Evolutionary conservation across 2,888 invertebrate species (phyloP).

Genomic region (Camptogramma bilineatum): DNA sequence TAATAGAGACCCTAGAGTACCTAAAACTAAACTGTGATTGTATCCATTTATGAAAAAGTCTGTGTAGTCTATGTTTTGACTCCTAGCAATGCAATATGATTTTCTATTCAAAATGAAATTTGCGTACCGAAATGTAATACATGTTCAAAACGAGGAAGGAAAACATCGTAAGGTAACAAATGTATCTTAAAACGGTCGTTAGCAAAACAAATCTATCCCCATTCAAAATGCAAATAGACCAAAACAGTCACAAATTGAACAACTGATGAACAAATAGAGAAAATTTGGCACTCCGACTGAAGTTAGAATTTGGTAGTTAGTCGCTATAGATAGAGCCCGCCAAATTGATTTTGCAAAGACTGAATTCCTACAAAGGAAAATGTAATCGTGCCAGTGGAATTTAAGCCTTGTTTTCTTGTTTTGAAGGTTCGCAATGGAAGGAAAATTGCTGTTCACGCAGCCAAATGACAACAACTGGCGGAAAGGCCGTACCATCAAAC

Average conservation of each 20-base stretch:
- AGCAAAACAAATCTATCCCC: neutral
- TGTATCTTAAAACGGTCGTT: neutral
- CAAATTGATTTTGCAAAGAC: conserved; percentile 36
- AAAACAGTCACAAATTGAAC: conserved; percentile 24
- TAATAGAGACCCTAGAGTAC: too few relatives aligned
- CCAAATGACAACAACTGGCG: conserved; percentile 97
- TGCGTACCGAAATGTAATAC: too few relatives aligned
- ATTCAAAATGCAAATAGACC: conserved; percentile 11
- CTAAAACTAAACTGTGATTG: too few relatives aligned
- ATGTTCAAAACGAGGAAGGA: too few relatives aligned
- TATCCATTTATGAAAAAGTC: too few relatives aligned
- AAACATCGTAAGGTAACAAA: neutral
- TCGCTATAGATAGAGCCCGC: conserved; percentile 22
- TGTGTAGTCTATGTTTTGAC: too few relatives aligned
- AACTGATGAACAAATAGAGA: conserved; percentile 39
- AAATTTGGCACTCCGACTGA: conserved; percentile 33
- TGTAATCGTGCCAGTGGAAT: conserved; percentile 36
- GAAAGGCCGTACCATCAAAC: conserved; percentile 94
- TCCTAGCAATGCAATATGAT: too few relatives aligned
- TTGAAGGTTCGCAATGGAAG: conserved; percentile 93
- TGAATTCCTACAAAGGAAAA: conserved; percentile 32
- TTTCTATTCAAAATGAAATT: too few relatives aligned
- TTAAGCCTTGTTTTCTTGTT: conserved; percentile 44
- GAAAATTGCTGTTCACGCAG: conserved; percentile 94
- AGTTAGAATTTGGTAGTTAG: conserved; percentile 32